These are phyloP conservation scores for Callochromis pleurospilus DNA, from an alignment of 2,113 vertebrate genomes.

Conservation along the genomic window DNA sequence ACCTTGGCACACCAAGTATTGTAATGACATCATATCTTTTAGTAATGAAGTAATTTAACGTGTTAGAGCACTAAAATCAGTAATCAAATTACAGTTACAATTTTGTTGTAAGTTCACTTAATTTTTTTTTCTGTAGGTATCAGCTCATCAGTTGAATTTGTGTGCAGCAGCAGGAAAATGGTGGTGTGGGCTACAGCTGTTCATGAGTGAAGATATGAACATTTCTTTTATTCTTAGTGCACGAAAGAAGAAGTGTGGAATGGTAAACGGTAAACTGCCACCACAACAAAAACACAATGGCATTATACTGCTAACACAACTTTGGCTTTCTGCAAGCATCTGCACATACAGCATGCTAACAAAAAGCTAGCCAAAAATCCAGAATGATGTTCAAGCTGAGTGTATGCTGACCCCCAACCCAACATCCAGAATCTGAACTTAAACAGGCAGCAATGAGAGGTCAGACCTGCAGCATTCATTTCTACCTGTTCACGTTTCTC, in stretches of 20 bases:
- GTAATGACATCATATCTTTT: not conserved
- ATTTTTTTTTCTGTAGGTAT: not conserved
- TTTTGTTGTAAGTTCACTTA: not conserved
- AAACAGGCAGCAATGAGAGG: not conserved
- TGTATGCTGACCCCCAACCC: not conserved
- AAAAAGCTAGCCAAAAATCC: not conserved
- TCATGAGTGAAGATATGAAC: not conserved
- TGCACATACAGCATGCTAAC: not conserved
- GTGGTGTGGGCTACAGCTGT: not conserved
- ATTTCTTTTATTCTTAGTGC: not conserved
- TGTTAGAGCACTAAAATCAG: not conserved
- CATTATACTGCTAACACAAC: not conserved
- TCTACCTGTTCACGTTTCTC: not conserved
- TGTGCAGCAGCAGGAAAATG: not conserved
- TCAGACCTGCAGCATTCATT: not conserved
- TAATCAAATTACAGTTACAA: not conserved
- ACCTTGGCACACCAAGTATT: not conserved
- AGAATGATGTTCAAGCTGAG: not conserved
- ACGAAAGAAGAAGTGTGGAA: not conserved
- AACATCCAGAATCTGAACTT: not conserved
- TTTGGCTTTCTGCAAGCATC: not conserved
- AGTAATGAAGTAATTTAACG: not conserved
- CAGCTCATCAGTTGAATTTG: not conserved
- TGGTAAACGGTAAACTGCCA: not conserved
- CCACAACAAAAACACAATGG: not conserved